These are phyloP conservation scores for Aurelia sp. DNA, from an alignment of 30 jellyfish, hydroid and myxozoan species.

Conservation along the genomic window DNA sequence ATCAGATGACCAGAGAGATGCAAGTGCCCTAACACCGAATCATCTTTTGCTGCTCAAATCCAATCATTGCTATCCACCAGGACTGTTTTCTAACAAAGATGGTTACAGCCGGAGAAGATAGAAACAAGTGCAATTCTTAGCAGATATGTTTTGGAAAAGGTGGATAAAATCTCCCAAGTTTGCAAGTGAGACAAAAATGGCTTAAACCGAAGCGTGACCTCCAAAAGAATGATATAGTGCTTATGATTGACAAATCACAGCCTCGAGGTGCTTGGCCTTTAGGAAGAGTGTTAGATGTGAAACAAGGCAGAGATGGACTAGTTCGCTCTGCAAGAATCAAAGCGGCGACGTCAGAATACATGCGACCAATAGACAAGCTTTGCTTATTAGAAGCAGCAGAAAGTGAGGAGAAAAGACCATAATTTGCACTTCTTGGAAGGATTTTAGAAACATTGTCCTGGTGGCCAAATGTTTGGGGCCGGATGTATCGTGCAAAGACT, in stretches of 20 bases:
- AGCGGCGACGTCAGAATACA: not conserved
- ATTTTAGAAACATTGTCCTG: too few relatives aligned
- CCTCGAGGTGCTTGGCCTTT: slow-evolving; percentile 57
- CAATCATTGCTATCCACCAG: slow-evolving; percentile 50
- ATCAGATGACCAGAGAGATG: slow-evolving; percentile 63
- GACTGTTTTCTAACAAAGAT: slow-evolving; percentile 32
- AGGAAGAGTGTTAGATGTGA: slow-evolving; percentile 13
- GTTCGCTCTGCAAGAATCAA: slow-evolving; percentile 44
- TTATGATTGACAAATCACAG: slow-evolving; percentile 26
- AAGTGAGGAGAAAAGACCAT: too few relatives aligned
- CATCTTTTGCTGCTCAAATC: slow-evolving; percentile 50
- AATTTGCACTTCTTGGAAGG: too few relatives aligned
- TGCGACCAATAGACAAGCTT: slow-evolving; percentile 43
- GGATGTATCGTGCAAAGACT: too few relatives aligned
- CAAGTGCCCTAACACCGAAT: slow-evolving; percentile 63
- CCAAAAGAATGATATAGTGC: slow-evolving; percentile 45
- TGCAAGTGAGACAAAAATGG: slow-evolving; percentile 62
- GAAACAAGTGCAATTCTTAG: slow-evolving; percentile 61
- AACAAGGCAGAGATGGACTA: slow-evolving; percentile 21
- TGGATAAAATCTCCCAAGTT: slow-evolving; percentile 22
- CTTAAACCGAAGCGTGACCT: slow-evolving; percentile 18
- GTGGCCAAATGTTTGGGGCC: too few relatives aligned
- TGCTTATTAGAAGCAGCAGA: not conserved
- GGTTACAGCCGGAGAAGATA: slow-evolving; percentile 48
- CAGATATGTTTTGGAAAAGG: slow-evolving; percentile 63